Evolutionary conservation across 2,888 invertebrate species (phyloP).

Genomic region (Sphaerophoria rueppellii): DNA sequence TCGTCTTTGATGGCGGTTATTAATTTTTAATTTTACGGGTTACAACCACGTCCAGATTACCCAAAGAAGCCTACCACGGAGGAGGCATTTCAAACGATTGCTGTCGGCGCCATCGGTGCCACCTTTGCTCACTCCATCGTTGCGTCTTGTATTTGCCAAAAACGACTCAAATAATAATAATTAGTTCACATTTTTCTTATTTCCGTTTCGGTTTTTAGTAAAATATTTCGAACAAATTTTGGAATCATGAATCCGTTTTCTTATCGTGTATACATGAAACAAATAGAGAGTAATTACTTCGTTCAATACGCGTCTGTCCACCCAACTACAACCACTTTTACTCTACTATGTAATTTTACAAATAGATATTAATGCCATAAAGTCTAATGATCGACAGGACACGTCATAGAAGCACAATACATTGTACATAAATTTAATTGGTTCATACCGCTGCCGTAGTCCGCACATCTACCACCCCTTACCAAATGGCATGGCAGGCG

Average conservation of each 20-base stretch:
- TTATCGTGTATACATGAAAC: constrained; percentile 41
- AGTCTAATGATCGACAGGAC: constrained; percentile 70
- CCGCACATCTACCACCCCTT: neutral
- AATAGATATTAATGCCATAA: constrained; percentile 64
- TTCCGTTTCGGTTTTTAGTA: neutral
- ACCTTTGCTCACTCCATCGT: too few relatives aligned
- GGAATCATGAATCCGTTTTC: constrained; percentile 12
- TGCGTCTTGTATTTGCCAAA: too few relatives aligned
- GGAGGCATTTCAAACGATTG: too few relatives aligned
- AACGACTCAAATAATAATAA: too few relatives aligned
- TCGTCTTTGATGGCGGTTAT: too few relatives aligned
- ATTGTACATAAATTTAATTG: constrained; percentile 26
- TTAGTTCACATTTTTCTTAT: too few relatives aligned
- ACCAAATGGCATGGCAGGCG: constrained; percentile 19
- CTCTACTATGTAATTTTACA: constrained; percentile 60
- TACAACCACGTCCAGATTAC: too few relatives aligned
- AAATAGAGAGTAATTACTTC: constrained; percentile 60
- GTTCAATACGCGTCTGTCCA: constrained; percentile 39
- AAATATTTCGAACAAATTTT: neutral
- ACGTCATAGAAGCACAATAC: constrained; percentile 30
- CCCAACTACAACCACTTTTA: neutral
- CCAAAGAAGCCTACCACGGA: too few relatives aligned
- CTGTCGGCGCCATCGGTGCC: too few relatives aligned
- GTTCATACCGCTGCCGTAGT: neutral
- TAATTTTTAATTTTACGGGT: too few relatives aligned